These are phyloP conservation scores for Tanypteryx hageni DNA, from an alignment of 2,888 invertebrate species.

Conservation along the genomic window DNA sequence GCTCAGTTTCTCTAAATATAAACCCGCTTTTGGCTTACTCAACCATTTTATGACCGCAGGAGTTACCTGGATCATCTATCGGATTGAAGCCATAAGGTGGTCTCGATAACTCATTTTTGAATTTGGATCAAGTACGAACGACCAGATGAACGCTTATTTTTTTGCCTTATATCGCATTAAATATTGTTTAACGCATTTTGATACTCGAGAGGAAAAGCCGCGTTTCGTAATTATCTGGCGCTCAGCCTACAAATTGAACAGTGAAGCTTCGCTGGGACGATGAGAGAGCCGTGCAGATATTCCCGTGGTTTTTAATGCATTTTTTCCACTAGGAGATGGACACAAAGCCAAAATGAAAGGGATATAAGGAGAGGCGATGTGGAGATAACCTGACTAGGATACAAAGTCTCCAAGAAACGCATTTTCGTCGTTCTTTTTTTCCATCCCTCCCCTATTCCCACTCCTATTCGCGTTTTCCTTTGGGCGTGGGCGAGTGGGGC, in stretches of 20 bases:
- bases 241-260: background rate
- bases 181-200: no score
- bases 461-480: slow-evolving; percentile 24
- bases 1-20: no score
- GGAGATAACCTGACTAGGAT: background rate
- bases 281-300: background rate
- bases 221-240: background rate
- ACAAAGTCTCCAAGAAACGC: slow-evolving; percentile 42
- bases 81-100: no score
- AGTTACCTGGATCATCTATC: no score
- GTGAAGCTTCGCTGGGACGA: background rate
- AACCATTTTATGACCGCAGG: no score
- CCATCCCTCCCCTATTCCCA: background rate
- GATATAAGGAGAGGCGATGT: background rate
- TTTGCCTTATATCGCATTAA: no score
- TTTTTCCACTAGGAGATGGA: background rate
- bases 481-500: background rate
- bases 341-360: background rate
- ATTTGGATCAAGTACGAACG: no score
- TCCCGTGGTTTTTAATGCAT: background rate
- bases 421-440: slow-evolving; percentile 5
- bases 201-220: background rate
- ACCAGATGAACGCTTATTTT: no score
- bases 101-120: no score
- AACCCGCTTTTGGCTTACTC: no score